Percentiles rank a stretch among this genome's conserved stretches.
phyloP scores from a whole-genome alignment of 2,888 invertebrate species.

The Cyrtodaria siliqua region DNA sequence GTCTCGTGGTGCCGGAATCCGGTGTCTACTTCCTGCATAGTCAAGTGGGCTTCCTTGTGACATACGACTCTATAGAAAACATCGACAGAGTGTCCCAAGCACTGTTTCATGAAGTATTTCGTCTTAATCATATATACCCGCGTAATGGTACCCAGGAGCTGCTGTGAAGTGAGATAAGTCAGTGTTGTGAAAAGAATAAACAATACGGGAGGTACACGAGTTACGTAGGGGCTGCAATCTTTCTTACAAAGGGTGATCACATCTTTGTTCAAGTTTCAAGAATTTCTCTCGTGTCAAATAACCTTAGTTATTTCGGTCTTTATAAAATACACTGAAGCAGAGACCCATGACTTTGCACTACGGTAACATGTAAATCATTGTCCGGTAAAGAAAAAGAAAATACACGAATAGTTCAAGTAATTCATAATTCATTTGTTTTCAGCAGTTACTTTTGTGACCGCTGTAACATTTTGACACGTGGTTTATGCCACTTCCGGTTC shows the following conservation, averaged over 20 bases:
- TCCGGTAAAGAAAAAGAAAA: too few species aligned
- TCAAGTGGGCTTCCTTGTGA: conserved; percentile 64
- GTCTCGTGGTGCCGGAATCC: conserved; percentile 58
- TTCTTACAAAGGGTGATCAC: conserved; percentile 61
- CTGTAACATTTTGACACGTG: too few species aligned
- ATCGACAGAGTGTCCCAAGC: conserved; percentile 32
- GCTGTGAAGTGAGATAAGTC: conserved; percentile 63
- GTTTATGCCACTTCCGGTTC: too few species aligned
- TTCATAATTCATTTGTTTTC: too few species aligned
- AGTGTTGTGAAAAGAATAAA: conserved; percentile 65
- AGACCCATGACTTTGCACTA: too few species aligned
- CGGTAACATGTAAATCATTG: too few species aligned
- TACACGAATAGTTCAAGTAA: too few species aligned
- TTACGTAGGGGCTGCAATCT: conserved; percentile 63
- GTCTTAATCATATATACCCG: conserved; percentile 65
- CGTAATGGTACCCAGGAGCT: conserved; percentile 63
- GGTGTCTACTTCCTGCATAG: conserved; percentile 70
- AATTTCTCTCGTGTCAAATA: conserved; percentile 24
- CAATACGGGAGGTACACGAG: conserved; percentile 67
- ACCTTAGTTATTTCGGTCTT: conserved; percentile 50
- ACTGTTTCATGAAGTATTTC: conserved; percentile 65
- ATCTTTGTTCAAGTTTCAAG: conserved; percentile 65
- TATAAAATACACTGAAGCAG: too few species aligned
- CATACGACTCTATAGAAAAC: conserved; percentile 37
- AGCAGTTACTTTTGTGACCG: too few species aligned